Percentiles rank a stretch among this genome's conserved stretches.
These are phyloP conservation scores for Gadopsis marmoratus DNA, from an alignment of 2,797 vertebrate genomes.

Conservation along the genomic window DNA sequence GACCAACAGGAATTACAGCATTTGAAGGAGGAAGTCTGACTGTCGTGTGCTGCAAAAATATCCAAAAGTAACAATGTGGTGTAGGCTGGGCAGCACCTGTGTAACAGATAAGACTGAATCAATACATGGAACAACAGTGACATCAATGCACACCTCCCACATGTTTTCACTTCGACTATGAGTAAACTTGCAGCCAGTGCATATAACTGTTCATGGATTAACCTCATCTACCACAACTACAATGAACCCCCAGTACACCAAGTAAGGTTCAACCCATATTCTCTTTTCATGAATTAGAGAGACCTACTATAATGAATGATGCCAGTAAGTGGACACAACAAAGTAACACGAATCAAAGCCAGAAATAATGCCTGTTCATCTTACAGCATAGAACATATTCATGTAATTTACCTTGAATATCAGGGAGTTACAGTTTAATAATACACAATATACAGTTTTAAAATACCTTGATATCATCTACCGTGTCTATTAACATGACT, in stretches of 20 bases:
- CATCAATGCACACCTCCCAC: not conserved
- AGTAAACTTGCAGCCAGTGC: slow-evolving; percentile 38
- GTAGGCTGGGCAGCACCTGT: slow-evolving; percentile 38
- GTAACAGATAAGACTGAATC: not conserved
- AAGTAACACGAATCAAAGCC: not conserved
- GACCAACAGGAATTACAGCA: slow-evolving; percentile 28
- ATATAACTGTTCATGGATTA: slow-evolving; percentile 30
- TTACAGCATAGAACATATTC: not conserved
- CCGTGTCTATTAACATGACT: not conserved
- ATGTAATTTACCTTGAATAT: not conserved
- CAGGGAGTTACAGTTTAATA: not conserved
- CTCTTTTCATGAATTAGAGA: not conserved
- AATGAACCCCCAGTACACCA: not conserved
- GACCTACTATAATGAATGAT: not conserved
- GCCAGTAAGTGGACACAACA: not conserved
- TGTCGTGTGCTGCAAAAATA: not conserved
- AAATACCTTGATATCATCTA: not conserved
- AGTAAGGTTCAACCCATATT: slow-evolving; percentile 27
- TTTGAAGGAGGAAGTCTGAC: slow-evolving; percentile 45
- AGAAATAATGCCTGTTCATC: not conserved
- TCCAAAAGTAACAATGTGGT: slow-evolving; percentile 16
- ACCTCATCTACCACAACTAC: not conserved
- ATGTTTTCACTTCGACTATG: slow-evolving; percentile 53
- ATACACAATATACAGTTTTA: not conserved
- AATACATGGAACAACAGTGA: slow-evolving; percentile 18